Evolutionary conservation across 2,888 invertebrate species (phyloP), one percentile per base, ranked within the genome.

Genomic region (Drosophila subquinaria): DNA sequence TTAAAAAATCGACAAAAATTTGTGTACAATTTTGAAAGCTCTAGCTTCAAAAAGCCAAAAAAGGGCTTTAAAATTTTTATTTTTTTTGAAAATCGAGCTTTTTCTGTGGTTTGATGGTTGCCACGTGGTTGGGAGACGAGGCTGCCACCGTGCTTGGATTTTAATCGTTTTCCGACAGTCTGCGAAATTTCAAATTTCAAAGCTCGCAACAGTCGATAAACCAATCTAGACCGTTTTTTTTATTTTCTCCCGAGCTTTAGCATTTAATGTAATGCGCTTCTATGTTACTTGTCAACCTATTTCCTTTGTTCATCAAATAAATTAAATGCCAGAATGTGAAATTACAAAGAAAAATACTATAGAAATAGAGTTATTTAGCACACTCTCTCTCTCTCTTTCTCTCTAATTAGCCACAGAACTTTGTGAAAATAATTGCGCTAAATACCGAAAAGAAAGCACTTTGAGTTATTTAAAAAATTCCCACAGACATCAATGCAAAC

Each of bases 401-500:
- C 67, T 72, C 70, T 51, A 81, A 86, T 81, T 83, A 79, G 64
- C 71, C 56, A 67, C 57, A 79, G 69, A 74, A 66, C 81, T 76
- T 69, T 65, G 47, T 38, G 59, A 45, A 83, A 69, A 72, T 73
- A 81, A 67, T 81, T 87, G 71, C 30, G 61, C 79, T 79, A 87
- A 87, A 83, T 83, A 84, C 81, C 87, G 57, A 57, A 70, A 76
- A 65, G 68, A 76, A 81, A 62, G 43, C 62, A 23, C 45, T 72
- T 80, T 74, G 67, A 68, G 67, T 52, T 65, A 55, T 73, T 67
- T 64, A 42, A 64, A 62, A 69, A 78, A 69, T 51, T 52, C 64
- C 36, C 43, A 57, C 47, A 33, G 57, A 20, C 40, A 38, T 55
- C 17, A n/a, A 40, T 40, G 36, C 38, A 40, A 38, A 38, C n/a